phyloP scores from a whole-genome alignment of 1,140 invertebrate species.

The Latrodectus geometricus region DNA sequence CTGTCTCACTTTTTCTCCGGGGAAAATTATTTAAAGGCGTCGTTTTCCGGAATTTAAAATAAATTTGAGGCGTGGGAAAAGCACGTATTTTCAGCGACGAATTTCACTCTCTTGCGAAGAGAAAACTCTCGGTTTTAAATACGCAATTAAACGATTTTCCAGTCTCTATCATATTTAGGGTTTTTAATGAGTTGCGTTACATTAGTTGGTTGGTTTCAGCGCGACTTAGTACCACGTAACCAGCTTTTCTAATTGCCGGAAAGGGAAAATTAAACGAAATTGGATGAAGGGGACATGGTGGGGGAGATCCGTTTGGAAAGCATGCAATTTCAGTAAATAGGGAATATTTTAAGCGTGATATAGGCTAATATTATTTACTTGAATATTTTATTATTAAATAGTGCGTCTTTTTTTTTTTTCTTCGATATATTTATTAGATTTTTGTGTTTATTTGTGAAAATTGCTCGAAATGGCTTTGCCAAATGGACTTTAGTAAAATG shows the following conservation, averaged over 20 bases:
- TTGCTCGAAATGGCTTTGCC: neutral
- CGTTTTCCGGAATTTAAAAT: slow-evolving; percentile 47
- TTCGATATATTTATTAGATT: neutral
- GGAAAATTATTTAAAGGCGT: slow-evolving; percentile 49
- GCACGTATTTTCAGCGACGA: slow-evolving; percentile 24
- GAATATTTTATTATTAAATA: neutral
- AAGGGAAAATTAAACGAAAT: slow-evolving; percentile 50
- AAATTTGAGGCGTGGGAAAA: slow-evolving; percentile 44
- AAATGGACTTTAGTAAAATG: neutral
- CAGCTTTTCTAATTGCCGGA: slow-evolving; percentile 41
- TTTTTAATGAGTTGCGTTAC: slow-evolving; percentile 53
- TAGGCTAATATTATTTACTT: slow-evolving; percentile 37
- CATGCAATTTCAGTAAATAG: neutral
- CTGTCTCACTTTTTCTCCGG: slow-evolving; percentile 33
- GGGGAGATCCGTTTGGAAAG: neutral
- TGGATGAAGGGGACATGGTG: neutral
- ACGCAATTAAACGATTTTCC: slow-evolving; percentile 57
- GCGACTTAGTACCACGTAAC: slow-evolving; percentile 33
- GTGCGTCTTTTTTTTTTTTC: neutral
- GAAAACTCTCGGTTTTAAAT: slow-evolving; percentile 32
- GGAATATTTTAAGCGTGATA: slow-evolving; percentile 23
- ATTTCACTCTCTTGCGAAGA: neutral
- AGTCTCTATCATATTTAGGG: slow-evolving; percentile 28
- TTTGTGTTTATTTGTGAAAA: neutral
- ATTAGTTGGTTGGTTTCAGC: slow-evolving; percentile 47